Base-by-base conservation (phyloP, 2,888 invertebrate species). In the Volucella inflata region DNA sequence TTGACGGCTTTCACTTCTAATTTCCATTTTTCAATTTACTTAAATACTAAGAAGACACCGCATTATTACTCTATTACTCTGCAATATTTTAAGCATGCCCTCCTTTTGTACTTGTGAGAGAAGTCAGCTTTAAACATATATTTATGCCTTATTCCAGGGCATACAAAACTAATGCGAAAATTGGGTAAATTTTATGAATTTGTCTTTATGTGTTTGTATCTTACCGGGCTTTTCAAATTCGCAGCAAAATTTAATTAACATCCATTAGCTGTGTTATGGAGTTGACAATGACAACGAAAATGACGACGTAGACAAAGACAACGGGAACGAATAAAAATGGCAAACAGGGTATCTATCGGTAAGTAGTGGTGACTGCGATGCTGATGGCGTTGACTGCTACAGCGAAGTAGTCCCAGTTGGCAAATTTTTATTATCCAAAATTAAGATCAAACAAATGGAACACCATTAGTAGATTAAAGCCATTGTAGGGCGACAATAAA, bases 211-310 rank as follows among this genome's bases (percentile, higher is more conserved):
- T 46, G 17, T 53, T 14, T 21, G 40, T 60, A 44, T 62, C 85
- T 80, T 85, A 85, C 85, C 76, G 53, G 48, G 44, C 65, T 70
- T 68, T 77, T 50, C 59, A n/a, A 36, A 76, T 46, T 76, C 60
- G 60, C 72, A 80, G 72, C 68, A 77, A 85, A 81, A 85, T 85
- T 85, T 81, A 81, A 85, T 81, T 85, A 85, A 70, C 85, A 85
- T 76, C 85, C 76, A 85, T 85, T 81, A 80, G 80, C 72, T 80
- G 80, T 68, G 72, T 71, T 51, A 62, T 76, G 80, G 71, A 72
- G 48, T 55, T 57, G 50, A 67, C 64, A 30, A 53, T 53, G 14
- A 10, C 30, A 21, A 72, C 48, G 60, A 44, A 50, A 36, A 46
- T 50, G 50, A 42, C 30, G 30, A 30, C 51, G 72, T 51, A 40